These are phyloP conservation scores for Sinonovacula constricta DNA, from an alignment of 1,140 invertebrate species.

Conservation along the genomic window DNA sequence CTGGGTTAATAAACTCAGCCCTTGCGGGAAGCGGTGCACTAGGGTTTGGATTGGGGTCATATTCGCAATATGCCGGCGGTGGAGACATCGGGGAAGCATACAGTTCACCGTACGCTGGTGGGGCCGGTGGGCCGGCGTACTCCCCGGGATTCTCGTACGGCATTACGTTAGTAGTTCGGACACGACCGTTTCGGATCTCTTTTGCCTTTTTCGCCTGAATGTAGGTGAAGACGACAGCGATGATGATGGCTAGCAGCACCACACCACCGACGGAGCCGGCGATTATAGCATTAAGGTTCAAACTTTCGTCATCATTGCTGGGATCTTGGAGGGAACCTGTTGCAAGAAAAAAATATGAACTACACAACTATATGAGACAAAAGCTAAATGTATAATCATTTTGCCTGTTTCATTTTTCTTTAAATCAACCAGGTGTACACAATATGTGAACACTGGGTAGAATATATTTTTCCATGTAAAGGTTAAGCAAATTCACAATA, in stretches of 20 bases:
- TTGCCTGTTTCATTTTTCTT: neutral
- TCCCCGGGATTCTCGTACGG: slow-evolving; percentile 6
- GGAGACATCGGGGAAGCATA: slow-evolving; percentile 41
- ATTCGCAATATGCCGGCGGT: slow-evolving; percentile 33
- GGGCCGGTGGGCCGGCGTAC: slow-evolving; percentile 21
- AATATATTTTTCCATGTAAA: no score
- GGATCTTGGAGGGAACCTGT: slow-evolving; percentile 1
- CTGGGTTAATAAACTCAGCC: neutral
- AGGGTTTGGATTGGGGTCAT: slow-evolving; percentile 26
- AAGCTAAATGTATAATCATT: no score
- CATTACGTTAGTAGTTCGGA: neutral
- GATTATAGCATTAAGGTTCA: neutral
- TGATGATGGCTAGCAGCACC: slow-evolving; percentile 6
- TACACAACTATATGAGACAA: no score
- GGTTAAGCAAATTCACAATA: no score
- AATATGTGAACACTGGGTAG: neutral
- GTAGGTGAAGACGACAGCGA: slow-evolving; percentile 15
- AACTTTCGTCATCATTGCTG: neutral
- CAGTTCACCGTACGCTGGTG: slow-evolving; percentile 42
- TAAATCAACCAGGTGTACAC: neutral
- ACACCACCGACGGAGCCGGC: slow-evolving; percentile 18
- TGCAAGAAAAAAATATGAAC: neutral
- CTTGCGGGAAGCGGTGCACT: neutral
- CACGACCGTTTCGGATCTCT: slow-evolving; percentile 6
- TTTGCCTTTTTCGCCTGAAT: slow-evolving; percentile 30